Evolutionary conservation across 64 coral and sea anemone genomes (phyloP), one percentile per base, ranked within the genome.

Genomic region (Montipora capricornis): DNA sequence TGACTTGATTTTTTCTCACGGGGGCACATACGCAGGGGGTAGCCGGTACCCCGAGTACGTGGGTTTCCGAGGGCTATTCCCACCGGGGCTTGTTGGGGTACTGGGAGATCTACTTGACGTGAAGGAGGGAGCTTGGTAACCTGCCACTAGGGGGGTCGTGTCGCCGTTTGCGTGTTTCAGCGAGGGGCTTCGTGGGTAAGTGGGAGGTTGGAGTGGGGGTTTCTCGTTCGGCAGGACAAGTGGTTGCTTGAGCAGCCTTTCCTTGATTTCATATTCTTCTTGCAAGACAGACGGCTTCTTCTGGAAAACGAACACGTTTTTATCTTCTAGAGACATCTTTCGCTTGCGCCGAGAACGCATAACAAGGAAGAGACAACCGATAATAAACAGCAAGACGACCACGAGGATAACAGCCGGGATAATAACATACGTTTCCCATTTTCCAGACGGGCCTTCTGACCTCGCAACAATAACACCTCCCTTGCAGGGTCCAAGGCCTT

Each of bases 191-290:
- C 96, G 74, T 6, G 93, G 78, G 16, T 95, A 89, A 2, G 89
- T 84, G 1, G 96, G 93, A 49, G 82, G 44, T 3, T 93, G 83
- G 1, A 95, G 77, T 17, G 96, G 96, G 3, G 96, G 96, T 49
- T 98, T 98, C 67, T 98, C 96, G 62, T 98, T 95, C 5, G 96
- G 96, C 46, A 98, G n/a, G 46, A 98, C 93, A 51, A 98, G 83
- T 3, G 96, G 96, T 85, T 95, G 90, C 73, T 98, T 98, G 10
- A 98, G 49, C 5, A 94, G 76, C 61, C 94, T 87, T 70, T 98
- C 96, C 20, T 98, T 98, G 8, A 98, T 75, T 60, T 98, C 96
- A 59, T 94, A 98, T 61, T 98, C 96, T 66, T 98, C 96, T 8
- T 94, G 92, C 48, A 98, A 88, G 17, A 98, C 96, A 59, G 94